Conservation (phyloP, 2,113 vertebrate genomes). For the Oreotragus oreotragus region DNA sequence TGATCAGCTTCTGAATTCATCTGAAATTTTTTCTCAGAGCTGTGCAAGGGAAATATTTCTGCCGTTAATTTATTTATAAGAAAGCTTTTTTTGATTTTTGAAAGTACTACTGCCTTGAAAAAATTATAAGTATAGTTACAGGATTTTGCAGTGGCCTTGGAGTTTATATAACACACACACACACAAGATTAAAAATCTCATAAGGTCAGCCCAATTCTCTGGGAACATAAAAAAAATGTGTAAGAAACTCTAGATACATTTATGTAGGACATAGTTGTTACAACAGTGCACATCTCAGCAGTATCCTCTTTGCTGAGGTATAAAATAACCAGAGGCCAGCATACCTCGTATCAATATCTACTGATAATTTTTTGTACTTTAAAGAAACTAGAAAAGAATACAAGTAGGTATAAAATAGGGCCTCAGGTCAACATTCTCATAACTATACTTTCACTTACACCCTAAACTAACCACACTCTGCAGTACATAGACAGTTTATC, state of each 20-base stretch:
- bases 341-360: neutral
- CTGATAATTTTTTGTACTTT: neutral
- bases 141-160: neutral
- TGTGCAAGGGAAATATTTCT: neutral
- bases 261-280: neutral
- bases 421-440: neutral
- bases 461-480: neutral
- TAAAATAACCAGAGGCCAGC: slow-evolving; percentile 25
- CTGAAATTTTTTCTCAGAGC: neutral
- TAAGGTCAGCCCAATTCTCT: neutral
- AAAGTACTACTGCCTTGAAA: slow-evolving; percentile 28
- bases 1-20: neutral
- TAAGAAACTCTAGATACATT: neutral
- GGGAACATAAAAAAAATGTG: neutral
- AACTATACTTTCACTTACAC: neutral
- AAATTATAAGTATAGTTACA: neutral
- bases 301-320: neutral
- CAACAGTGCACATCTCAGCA: neutral
- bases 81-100: neutral
- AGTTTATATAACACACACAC: neutral
- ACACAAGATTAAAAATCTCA: slow-evolving; percentile 6
- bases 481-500: neutral
- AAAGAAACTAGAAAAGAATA: neutral
- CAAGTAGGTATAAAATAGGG: neutral
- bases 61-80: neutral